Base-by-base conservation (phyloP, 2,113 vertebrate species). In the Formicarius rufipectus region DNA sequence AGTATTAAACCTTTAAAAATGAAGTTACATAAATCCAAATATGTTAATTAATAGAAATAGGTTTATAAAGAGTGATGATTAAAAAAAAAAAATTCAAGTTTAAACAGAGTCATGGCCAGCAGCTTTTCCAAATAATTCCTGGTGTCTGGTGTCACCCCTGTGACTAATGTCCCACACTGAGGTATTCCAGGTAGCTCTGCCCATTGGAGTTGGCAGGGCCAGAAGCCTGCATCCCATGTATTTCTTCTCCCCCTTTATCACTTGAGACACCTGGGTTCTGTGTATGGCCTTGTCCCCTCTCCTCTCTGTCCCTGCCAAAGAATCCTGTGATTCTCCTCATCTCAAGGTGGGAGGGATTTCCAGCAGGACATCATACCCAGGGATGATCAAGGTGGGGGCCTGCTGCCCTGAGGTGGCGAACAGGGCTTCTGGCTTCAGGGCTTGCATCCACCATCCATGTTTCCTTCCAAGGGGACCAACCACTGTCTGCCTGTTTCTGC, bases 1-100 rank as follows among this genome's bases (percentile, higher is more conserved):
- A 93, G 59, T 55, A 71, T 74, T 90, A 80, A 83, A 66, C 22
- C 16, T 93, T 80, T 81, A 15, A 86, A 68, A 86, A 80, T 23
- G 23, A 88, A 50, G 33, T 64, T 83, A 45, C 8, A 3, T 62
- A 77, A 92, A 63, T 53, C 21, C 5, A 35, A 92, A 14, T 55
- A 55, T 52, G 21, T 56, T 84, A 73, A 69, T 83, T 71, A 89
- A 93, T 93, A 67, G 87, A 88, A 80, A 33, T 49, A 89, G 58
- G 3, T 66, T 90, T 78, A 39, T 39, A 20, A 71, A 80, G 68
- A 55, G 14, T 63, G 33, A 35, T 59, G 15, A 55, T 47, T 47
- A 23, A 87, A 39, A 60, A 60, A 30, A 13, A 19, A 27, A 40
- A 64, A 45, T 27, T 50, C 64, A 49, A 67, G 37, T 62, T 77